Base-by-base conservation (phyloP, 1,140 invertebrate genomes). In the Dreissena polymorpha region DNA sequence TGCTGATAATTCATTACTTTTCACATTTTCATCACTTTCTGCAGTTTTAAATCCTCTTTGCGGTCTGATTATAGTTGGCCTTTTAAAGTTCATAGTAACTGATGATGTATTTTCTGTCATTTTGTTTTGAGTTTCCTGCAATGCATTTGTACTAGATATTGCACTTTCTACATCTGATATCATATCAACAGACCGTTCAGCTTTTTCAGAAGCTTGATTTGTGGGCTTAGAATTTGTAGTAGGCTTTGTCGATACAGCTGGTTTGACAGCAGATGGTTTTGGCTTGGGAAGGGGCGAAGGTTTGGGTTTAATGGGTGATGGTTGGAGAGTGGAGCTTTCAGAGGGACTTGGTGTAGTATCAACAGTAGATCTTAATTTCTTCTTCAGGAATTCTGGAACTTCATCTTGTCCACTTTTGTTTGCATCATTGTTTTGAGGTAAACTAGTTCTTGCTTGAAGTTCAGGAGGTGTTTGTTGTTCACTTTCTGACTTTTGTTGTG, bases 21-120 rank as follows among this genome's bases (percentile, higher is more conserved):
- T 25, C 64, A 82, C 51, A 57, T 82, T 82, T 74, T 82, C 79
- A 50, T 63, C 53, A 82, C 79, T 82, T 10, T 27, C 60, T 25
- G 63, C 65, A 50, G 39, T 39, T 39, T 74, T 49, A 0, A 65
- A 60, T 18, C 49, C n/a, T 68, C 53, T 83, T 3, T 18, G 21
- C 39, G 81, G 81, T 51, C 81, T 75, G 69, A 83, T 83, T 7
- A 83, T 83, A 10, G 81, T 83, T 51, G 81, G 81, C 75, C 81
- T 68, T 77, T 83, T 83, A 57, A 67, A 21, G 27, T 63, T 23
- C 27, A 51, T 21, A 25, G 78, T 39, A 39, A 39, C 39, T 39
- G 67, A 27, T 8, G 23, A 73, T 50, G 39, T 53, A 73, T 55
- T 55, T 49, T 23, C 23, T 23, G 71, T 23, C n/a, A 16, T 8